Conservation (phyloP, 1,140 invertebrate species). For the Eueides isabella region DNA sequence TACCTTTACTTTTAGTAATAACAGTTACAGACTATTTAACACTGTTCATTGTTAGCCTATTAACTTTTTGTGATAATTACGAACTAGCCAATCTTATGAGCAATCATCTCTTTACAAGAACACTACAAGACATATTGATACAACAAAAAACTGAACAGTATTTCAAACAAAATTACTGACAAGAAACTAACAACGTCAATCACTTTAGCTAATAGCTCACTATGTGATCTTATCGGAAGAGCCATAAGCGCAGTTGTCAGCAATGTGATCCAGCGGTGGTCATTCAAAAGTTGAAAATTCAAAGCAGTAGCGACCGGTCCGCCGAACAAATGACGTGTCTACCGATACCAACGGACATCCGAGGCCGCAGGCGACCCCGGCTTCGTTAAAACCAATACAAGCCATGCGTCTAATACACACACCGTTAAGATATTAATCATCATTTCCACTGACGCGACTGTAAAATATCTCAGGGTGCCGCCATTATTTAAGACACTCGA, state of each 20-base stretch:
- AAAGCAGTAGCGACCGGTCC: constrained; percentile 65
- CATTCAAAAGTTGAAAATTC: constrained; percentile 72
- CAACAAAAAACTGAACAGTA: constrained; percentile 60
- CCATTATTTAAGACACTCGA: constrained; percentile 69
- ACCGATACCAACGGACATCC: constrained; percentile 56
- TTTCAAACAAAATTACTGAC: constrained; percentile 80
- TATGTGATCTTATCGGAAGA: constrained; percentile 68
- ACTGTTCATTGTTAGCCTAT: not conserved
- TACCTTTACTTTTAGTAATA: constrained; percentile 10
- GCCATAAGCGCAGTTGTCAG: constrained; percentile 73
- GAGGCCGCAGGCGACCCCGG: constrained; percentile 42
- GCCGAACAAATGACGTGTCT: constrained; percentile 57
- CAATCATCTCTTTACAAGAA: constrained; percentile 26
- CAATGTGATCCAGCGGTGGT: constrained; percentile 53
- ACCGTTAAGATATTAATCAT: constrained; percentile 80
- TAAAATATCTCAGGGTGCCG: constrained; percentile 73
- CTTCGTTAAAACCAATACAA: constrained; percentile 41
- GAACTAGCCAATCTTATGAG: constrained; percentile 24
- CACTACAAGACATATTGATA: constrained; percentile 32
- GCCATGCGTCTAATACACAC: constrained; percentile 46
- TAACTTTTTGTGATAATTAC: constrained; percentile 19
- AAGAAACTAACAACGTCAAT: constrained; percentile 78
- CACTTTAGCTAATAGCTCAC: constrained; percentile 76
- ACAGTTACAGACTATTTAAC: not conserved
- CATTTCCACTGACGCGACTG: constrained; percentile 72